These are phyloP conservation scores for Turdus rufiventris DNA, from an alignment of 2,113 vertebrate species.

Conservation along the genomic window DNA sequence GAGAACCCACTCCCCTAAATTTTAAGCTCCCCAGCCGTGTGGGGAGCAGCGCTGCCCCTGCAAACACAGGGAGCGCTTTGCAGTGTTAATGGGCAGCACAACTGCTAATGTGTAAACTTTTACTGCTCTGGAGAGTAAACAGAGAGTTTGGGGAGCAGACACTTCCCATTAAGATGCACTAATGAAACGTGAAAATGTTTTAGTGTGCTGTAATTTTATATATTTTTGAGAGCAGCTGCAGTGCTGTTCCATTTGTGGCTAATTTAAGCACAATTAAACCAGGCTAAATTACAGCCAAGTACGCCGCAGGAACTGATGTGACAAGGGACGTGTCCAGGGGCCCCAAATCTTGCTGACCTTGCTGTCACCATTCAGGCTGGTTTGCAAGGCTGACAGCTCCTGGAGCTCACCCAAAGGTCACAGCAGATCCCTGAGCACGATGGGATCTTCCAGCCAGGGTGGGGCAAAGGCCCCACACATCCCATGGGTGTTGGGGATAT, in stretches of 20 bases:
- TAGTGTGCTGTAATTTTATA: constrained; percentile 22
- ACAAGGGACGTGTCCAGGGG: background rate
- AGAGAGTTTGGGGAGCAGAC: constrained; percentile 30
- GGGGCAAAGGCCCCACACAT: rapidly evolving
- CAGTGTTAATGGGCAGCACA: background rate
- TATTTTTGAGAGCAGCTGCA: constrained; percentile 33
- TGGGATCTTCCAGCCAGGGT: rapidly evolving
- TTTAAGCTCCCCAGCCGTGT: background rate
- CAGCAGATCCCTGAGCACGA: background rate
- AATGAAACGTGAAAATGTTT: constrained; percentile 62
- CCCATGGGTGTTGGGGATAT: rapidly evolving
- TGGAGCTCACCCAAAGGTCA: rapidly evolving
- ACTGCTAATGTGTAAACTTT: background rate
- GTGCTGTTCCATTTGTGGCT: background rate
- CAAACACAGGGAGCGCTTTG: rapidly evolving
- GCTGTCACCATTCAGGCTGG: rapidly evolving
- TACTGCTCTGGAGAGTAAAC: background rate
- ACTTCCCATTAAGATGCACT: constrained; percentile 35
- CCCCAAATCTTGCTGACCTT: background rate
- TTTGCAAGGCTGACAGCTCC: background rate
- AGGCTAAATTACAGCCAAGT: constrained; percentile 17
- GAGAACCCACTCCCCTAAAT: background rate
- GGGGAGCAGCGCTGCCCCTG: background rate
- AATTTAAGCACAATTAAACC: constrained; percentile 57
- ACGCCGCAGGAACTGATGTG: background rate